Evolutionary conservation across 2,888 invertebrate species (phyloP).

Genomic region (Ptilodon capucinus): DNA sequence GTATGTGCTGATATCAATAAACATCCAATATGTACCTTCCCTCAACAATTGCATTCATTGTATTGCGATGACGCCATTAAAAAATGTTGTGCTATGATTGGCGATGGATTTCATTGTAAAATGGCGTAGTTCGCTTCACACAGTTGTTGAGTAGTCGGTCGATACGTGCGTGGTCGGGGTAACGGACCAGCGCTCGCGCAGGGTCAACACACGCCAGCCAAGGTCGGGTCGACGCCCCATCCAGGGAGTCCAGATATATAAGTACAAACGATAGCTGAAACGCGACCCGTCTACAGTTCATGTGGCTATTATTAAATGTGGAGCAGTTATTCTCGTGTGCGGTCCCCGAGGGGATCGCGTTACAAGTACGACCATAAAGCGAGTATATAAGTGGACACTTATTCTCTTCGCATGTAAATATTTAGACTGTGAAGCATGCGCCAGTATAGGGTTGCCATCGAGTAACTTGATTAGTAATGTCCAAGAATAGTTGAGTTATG

Average conservation of each 20-base stretch:
- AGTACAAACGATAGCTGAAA: background rate
- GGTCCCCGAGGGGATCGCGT: constrained; percentile 16
- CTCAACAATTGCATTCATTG: background rate
- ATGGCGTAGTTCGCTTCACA: constrained; percentile 36
- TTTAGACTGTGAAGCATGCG: constrained; percentile 9
- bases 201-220: constrained; percentile 70
- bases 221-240: constrained; percentile 66
- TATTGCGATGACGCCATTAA: constrained; percentile 37
- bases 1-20: background rate
- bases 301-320: constrained; percentile 2
- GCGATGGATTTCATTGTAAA: constrained; percentile 24
- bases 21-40: background rate
- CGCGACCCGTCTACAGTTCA: background rate
- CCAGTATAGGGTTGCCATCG: constrained; percentile 3
- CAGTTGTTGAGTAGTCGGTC: constrained; percentile 36
- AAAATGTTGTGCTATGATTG: constrained; percentile 6
- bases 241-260: constrained; percentile 36
- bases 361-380: constrained; percentile 12
- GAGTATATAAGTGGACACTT: constrained; percentile 10
- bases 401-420: constrained; percentile 11
- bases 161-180: constrained; percentile 49
- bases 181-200: constrained; percentile 65
- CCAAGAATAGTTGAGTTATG: background rate
- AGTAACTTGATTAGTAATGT: background rate
- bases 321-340: constrained; percentile 11